Conservation (phyloP, 1,140 invertebrate genomes). For the Drosophila insularis region DNA sequence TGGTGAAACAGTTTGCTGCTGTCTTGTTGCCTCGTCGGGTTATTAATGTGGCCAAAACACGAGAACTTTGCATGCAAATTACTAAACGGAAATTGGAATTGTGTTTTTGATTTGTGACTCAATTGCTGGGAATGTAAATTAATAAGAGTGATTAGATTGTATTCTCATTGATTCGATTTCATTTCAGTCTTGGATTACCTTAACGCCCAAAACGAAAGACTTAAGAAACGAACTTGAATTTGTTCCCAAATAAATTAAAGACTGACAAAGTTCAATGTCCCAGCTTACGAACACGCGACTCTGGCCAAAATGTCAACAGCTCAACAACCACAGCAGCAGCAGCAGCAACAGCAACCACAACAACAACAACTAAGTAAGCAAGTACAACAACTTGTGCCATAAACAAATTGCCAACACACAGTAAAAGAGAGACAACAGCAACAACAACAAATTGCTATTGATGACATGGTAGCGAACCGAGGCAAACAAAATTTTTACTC, state of each 20-base stretch:
- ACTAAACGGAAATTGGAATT: constrained; percentile 47
- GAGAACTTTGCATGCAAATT: constrained; percentile 32
- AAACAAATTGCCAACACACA: constrained; percentile 59
- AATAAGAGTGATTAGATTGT: background rate
- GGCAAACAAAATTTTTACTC: constrained; percentile 9
- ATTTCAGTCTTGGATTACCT: background rate
- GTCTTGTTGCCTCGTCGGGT: constrained; percentile 9
- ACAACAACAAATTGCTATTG: constrained; percentile 60
- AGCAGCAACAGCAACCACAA: constrained; percentile 5
- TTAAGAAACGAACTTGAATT: constrained; percentile 48
- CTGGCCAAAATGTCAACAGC: constrained; percentile 54
- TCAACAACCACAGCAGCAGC: background rate
- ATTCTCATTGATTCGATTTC: background rate
- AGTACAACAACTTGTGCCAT: constrained; percentile 56
- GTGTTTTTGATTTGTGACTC: constrained; percentile 15
- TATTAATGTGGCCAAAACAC: constrained; percentile 56
- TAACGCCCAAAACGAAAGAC: constrained; percentile 29
- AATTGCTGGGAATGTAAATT: background rate
- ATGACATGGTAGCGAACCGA: constrained; percentile 53
- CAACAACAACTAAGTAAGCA: constrained; percentile 3
- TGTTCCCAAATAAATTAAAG: constrained; percentile 38
- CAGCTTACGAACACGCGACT: constrained; percentile 32
- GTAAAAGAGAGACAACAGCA: constrained; percentile 18
- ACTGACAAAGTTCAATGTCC: constrained; percentile 63
- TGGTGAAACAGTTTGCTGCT: constrained; percentile 28